Conservation (phyloP, 2,888 invertebrate species). For the Melanargia galathea region DNA sequence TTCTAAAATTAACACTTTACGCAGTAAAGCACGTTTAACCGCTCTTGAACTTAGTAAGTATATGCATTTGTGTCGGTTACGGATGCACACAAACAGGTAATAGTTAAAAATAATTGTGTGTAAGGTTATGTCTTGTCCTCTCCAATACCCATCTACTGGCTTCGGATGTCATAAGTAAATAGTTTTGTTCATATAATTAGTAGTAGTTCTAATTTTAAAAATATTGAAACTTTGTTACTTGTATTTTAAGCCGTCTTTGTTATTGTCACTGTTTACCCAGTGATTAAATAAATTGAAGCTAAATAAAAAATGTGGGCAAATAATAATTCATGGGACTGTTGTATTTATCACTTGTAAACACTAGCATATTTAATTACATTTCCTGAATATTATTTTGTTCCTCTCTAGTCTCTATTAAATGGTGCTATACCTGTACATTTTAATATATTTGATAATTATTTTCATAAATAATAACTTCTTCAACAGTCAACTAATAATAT, state of each 20-base stretch:
- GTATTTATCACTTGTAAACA: background rate
- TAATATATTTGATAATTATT: no score
- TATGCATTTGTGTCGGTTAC: slow-evolving; percentile 32
- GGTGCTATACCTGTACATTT: no score
- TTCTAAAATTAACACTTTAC: slow-evolving; percentile 64
- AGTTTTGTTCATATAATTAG: slow-evolving; percentile 3
- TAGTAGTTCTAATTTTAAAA: background rate
- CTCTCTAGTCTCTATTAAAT: no score
- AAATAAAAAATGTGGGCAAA: slow-evolving; percentile 29
- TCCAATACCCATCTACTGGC: slow-evolving; percentile 47
- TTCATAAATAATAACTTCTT: no score
- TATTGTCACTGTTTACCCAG: slow-evolving; percentile 42
- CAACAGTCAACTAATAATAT: no score
- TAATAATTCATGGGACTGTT: background rate
- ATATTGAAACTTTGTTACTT: background rate
- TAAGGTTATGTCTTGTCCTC: slow-evolving; percentile 71
- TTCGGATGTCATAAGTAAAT: background rate
- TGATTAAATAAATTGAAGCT: slow-evolving; percentile 46
- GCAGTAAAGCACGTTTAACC: slow-evolving; percentile 49
- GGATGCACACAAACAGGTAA: slow-evolving; percentile 52
- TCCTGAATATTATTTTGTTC: no score
- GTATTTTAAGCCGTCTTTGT: slow-evolving; percentile 10
- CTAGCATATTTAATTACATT: no score
- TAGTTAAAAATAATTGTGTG: slow-evolving; percentile 73
- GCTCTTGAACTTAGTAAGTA: slow-evolving; percentile 46